phyloP scores from a whole-genome alignment of 2,113 vertebrate species.

The Tragelaphus strepsiceros region DNA sequence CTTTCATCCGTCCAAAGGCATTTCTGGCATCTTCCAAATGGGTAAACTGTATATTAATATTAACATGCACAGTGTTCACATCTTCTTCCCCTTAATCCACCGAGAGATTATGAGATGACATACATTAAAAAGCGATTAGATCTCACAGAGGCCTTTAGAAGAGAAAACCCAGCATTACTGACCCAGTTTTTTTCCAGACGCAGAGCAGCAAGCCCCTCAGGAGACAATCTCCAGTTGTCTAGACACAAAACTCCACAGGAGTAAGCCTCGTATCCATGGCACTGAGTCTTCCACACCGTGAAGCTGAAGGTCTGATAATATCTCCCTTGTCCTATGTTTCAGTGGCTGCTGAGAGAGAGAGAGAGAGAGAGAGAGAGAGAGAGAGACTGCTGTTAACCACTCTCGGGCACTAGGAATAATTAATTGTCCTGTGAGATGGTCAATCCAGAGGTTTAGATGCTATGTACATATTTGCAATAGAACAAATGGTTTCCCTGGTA shows the following conservation, averaged over 20 bases:
- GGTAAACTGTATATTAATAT: too few species aligned
- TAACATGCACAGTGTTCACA: fast-evolving
- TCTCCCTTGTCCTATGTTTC: neutral
- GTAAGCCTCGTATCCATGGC: fast-evolving
- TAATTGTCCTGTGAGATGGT: neutral
- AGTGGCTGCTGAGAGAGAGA: neutral
- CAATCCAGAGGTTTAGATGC: neutral
- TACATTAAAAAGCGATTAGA: neutral
- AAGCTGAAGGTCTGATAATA: neutral
- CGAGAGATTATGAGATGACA: fast-evolving
- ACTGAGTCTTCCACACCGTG: neutral
- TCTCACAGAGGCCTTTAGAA: neutral
- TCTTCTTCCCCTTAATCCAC: neutral
- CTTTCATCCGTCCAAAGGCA: neutral
- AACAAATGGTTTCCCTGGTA: neutral
- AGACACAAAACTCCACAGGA: too few species aligned
- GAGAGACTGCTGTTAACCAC: neutral
- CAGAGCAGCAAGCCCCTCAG: neutral
- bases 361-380: neutral
- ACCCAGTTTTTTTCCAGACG: neutral
- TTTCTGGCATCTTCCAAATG: neutral
- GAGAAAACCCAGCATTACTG: neutral
- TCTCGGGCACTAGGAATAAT: neutral
- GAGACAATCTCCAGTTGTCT: neutral
- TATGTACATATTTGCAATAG: neutral